Base-by-base conservation (phyloP, 2,113 vertebrate species). In the Coreoperca whiteheadi region DNA sequence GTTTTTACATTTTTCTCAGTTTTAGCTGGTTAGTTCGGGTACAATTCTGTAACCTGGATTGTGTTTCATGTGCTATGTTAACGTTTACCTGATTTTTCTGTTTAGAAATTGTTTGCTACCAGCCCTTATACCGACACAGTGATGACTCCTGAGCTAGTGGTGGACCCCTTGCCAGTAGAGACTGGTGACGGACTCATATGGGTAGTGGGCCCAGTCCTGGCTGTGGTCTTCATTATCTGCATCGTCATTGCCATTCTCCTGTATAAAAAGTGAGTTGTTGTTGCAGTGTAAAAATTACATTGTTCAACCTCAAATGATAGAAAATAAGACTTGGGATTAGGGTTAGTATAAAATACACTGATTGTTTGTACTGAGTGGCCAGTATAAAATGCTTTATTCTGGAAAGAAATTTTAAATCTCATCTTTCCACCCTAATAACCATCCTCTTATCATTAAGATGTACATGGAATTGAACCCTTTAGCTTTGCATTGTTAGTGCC, bases 171-270 rank as follows among this genome's bases (percentile, higher is more conserved):
- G 90, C 97, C 97, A 21, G 88, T 97, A 0, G 98, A 99, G 0
- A 82, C 89, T 1, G 97, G 98, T 0, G 98, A 99, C 48, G 98
- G 98, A 16, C 96, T 99, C n/a, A 98, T 99, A 93, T 99, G 98
- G 98, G 98, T 99, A 92, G 97, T 99, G 0, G 98, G 98, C 48
- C 98, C 98, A 0, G 98, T 99, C 46, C 93, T 99, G 70, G 98
- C 98, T 0, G 98, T 99, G 78, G 97, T 99, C 77, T 99, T 99
- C 94, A 99, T 99, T 88, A 99, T 99, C 93, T 99, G 98, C 94
- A 99, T 99, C 4, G 98, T 99, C 73, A 99, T 99, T 1, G 98
- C 98, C 79, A 99, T 99, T 83, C 96, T 99, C 8, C 96, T 99
- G 9, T 99, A 99, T 91, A 99, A 99, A 94, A 99, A 99, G 98